A percentile compares a stretch with the other conserved stretches of the same genome.
These are phyloP conservation scores for Mactromeris polynyma DNA, from an alignment of 2,888 invertebrate genomes.

Conservation along the genomic window DNA sequence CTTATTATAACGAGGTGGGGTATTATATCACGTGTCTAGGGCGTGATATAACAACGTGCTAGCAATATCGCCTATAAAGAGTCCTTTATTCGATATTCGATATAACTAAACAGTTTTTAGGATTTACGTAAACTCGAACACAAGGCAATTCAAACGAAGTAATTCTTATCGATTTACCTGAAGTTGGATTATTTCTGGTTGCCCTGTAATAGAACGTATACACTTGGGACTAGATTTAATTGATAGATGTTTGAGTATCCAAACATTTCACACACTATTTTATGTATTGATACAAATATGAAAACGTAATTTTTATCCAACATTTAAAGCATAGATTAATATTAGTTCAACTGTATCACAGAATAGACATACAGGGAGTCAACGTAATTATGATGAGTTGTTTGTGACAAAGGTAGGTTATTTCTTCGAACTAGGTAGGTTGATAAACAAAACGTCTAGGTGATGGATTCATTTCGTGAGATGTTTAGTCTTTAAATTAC, in stretches of 20 bases:
- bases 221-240: not conserved
- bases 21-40: no score
- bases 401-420: not conserved
- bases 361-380: not conserved
- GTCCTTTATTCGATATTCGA: not conserved
- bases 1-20: no score
- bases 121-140: not conserved
- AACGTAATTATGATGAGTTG: not conserved
- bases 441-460: no score
- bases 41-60: no score
- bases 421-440: no score
- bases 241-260: not conserved
- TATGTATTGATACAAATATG: not conserved
- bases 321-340: not conserved
- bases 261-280: not conserved
- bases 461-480: not conserved
- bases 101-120: not conserved
- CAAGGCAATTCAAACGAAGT: not conserved
- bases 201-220: constrained; percentile 5
- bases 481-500: not conserved
- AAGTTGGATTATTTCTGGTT: constrained; percentile 24
- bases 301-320: not conserved
- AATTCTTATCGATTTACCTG: not conserved
- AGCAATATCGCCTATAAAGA: no score
- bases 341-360: not conserved